These are phyloP conservation scores for Nomada fabriciana DNA, from an alignment of 2,888 invertebrate species.

Conservation along the genomic window DNA sequence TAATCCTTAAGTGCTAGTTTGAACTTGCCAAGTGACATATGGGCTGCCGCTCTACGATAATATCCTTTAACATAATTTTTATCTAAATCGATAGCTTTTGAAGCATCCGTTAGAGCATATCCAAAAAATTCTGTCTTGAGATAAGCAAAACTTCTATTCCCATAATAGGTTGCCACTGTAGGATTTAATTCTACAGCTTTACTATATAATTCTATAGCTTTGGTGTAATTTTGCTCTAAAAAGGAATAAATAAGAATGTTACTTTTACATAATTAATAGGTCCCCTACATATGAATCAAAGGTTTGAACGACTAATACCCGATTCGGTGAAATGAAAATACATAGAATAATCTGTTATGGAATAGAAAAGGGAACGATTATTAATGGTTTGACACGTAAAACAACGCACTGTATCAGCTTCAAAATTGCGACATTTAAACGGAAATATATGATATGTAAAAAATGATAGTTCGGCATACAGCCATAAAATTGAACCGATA, in stretches of 20 bases:
- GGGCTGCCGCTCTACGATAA: constrained; percentile 97
- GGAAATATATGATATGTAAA: neutral
- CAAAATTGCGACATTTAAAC: neutral
- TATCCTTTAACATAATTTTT: constrained; percentile 97
- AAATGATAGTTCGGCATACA: neutral
- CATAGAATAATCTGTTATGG: neutral
- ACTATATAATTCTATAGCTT: constrained; percentile 94
- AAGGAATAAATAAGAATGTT: constrained; percentile 63
- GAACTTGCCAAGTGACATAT: constrained; percentile 99
- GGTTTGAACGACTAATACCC: neutral
- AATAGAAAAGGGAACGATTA: neutral
- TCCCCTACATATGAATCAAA: no score
- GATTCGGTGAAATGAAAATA: neutral
- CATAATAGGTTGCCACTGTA: constrained; percentile 94
- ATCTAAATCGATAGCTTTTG: constrained; percentile 95
- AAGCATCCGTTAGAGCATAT: constrained; percentile 96
- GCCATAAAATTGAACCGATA: neutral
- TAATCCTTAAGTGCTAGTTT: constrained; percentile 98
- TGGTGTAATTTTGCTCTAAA: constrained; percentile 95
- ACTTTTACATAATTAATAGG: neutral
- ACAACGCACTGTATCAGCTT: neutral
- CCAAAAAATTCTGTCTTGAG: constrained; percentile 98
- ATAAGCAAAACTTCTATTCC: constrained; percentile 98
- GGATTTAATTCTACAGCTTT: constrained; percentile 95
- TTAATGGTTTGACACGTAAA: constrained; percentile 7